Evolutionary conservation across 2,888 invertebrate genomes (phyloP).

Genomic region (Lathronympha strigana): DNA sequence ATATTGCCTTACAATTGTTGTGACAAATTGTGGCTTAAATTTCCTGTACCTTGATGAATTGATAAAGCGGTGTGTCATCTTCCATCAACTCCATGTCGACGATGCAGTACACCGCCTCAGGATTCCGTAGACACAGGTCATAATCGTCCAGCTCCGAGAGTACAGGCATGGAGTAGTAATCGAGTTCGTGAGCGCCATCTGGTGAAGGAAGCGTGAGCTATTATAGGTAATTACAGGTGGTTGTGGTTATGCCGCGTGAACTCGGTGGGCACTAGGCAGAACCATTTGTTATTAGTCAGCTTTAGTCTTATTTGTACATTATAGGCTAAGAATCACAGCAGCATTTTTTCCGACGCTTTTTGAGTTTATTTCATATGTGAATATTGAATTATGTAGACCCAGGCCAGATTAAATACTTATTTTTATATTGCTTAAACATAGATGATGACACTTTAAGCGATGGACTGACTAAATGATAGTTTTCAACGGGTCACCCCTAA

Average conservation of each 20-base stretch:
- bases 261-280: not conserved
- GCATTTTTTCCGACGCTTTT: too few relatives aligned
- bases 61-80: slow-evolving; percentile 72
- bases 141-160: slow-evolving; percentile 77
- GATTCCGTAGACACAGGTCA: slow-evolving; percentile 68
- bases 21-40: too few relatives aligned
- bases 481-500: too few relatives aligned
- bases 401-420: too few relatives aligned
- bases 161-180: slow-evolving; percentile 77
- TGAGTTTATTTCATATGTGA: too few relatives aligned
- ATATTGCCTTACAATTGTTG: too few relatives aligned
- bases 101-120: slow-evolving; percentile 76
- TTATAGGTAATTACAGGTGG: not conserved
- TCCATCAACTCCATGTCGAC: slow-evolving; percentile 72
- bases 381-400: too few relatives aligned
- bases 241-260: slow-evolving; percentile 3
- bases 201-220: slow-evolving; percentile 27
- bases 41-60: slow-evolving; percentile 73
- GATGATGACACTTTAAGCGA: too few relatives aligned
- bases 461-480: too few relatives aligned
- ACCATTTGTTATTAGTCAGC: not conserved
- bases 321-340: too few relatives aligned
- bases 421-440: too few relatives aligned
- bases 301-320: not conserved
- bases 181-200: slow-evolving; percentile 56